Evolutionary conservation across 2,113 vertebrate species (phyloP).

Genomic region (Elachura formosa): DNA sequence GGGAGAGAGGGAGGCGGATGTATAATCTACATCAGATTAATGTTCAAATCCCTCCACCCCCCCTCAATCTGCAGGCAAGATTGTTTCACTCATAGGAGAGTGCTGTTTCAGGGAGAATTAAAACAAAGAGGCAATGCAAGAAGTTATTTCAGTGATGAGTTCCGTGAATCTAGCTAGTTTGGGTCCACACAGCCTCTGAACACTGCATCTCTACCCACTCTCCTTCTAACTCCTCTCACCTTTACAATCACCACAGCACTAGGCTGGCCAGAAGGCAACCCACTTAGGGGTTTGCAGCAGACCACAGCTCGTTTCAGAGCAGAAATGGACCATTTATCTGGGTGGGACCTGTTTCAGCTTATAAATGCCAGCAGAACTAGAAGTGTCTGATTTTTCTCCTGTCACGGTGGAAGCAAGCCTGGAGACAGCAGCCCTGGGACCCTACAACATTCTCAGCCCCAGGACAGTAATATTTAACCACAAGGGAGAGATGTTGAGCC

Average conservation of each 20-base stretch:
- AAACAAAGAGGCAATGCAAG: constrained; percentile 69
- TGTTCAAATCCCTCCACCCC: constrained; percentile 70
- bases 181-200: constrained; percentile 43
- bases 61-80: constrained; percentile 71
- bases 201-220: neutral
- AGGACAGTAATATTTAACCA: neutral
- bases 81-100: constrained; percentile 58
- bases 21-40: constrained; percentile 77
- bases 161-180: constrained; percentile 71
- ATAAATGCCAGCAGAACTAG: neutral
- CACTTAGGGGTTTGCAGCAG: constrained; percentile 47
- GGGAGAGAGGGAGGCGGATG: constrained; percentile 64
- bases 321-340: constrained; percentile 27
- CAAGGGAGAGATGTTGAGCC: constrained; percentile 43
- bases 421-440: neutral
- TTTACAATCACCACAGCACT: constrained; percentile 7
- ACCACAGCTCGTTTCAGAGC: neutral
- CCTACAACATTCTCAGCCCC: neutral
- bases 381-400: neutral
- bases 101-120: constrained; percentile 72
- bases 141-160: constrained; percentile 64
- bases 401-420: neutral
- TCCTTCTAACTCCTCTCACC: neutral
- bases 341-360: neutral
- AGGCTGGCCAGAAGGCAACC: constrained; percentile 53